Evolutionary conservation across 2,113 vertebrate genomes (phyloP), one percentile per base, ranked within the genome.

Genomic region (Hyaena hyaena): DNA sequence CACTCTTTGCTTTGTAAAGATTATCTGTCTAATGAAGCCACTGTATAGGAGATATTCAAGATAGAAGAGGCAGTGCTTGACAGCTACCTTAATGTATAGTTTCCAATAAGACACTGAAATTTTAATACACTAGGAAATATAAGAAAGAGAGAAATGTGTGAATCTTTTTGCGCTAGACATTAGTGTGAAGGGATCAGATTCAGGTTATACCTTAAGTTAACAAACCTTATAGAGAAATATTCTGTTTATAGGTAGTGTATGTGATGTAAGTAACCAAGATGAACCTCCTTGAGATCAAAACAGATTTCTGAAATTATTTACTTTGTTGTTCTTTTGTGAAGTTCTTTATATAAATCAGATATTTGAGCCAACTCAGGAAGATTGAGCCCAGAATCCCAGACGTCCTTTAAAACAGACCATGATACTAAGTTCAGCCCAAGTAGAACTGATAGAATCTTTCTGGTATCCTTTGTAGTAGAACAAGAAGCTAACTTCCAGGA

Each of bases 271-370:
- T 83, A 92, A 28, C 14, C 68, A 93, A 84, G 15, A 76, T 43
- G 5, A 91, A 33, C 31, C 87, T 90, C 45, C 21, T 92, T 88
- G 33, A 48, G 4, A 66, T 89, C 58, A 90, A 79, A 96, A 31
- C 28, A 66, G 45, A 87, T 74, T 81, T 97, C 45, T 73, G 16
- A 85, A 90, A 66, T 74, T 73, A 79, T 39, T 80, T 55, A 69
- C 58, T 93, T 74, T 81, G 12, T 87, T 95, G 12, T 91, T 95
- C 33, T 86, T 95, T 39, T 96, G 12, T 93, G 11, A 89, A 87
- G 45, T 58, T 81, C 28, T 82, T 90, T 65, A 26, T 95, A 12
- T 93, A 53, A 91, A 33, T 89, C 45, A 69, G 4, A 68, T 95
- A 88, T 53, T 69, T 28, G 23, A 66, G 39, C 5, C 48, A 10